Evolutionary conservation across 2,888 invertebrate genomes (phyloP).

Genomic region (Apoda limacodes): DNA sequence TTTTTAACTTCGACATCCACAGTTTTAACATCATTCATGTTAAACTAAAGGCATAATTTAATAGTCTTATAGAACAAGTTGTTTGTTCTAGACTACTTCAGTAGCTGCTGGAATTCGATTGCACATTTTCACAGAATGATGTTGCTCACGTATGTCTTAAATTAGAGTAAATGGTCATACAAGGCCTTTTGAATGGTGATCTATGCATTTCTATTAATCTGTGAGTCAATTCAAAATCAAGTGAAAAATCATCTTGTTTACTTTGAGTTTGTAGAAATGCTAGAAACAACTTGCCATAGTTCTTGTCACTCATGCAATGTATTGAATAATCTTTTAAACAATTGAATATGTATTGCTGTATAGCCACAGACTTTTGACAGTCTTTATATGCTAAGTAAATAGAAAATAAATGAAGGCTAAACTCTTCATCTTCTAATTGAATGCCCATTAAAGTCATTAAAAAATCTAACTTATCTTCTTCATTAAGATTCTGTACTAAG

Average conservation of each 20-base stretch:
- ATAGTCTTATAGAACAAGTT: no score
- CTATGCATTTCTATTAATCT: slow-evolving; percentile 32
- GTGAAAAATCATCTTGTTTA: slow-evolving; percentile 12
- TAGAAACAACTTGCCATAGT: slow-evolving; percentile 38
- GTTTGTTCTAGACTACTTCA: no score
- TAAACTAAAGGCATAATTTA: no score
- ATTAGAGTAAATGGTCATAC: no score
- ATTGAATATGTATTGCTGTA: slow-evolving; percentile 30
- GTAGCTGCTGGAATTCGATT: no score
- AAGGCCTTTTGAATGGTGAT: slow-evolving; percentile 41
- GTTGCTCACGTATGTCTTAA: no score
- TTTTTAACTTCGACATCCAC: no score
- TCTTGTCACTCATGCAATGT: slow-evolving; percentile 28
- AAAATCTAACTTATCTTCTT: slow-evolving; percentile 22
- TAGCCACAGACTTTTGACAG: slow-evolving; percentile 26
- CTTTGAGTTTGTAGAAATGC: slow-evolving; percentile 33
- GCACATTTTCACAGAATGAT: no score
- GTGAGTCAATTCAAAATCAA: slow-evolving; percentile 21
- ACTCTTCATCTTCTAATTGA: slow-evolving; percentile 27
- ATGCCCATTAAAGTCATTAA: slow-evolving; percentile 24
- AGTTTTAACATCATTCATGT: no score
- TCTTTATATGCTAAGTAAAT: slow-evolving; percentile 37
- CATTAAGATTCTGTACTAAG: slow-evolving; percentile 27
- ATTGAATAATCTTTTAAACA: slow-evolving; percentile 23
- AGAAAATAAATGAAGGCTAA: slow-evolving; percentile 31